Evolutionary conservation across 2,797 vertebrate genomes (phyloP).

Genomic region (Centropyge bicolor): DNA sequence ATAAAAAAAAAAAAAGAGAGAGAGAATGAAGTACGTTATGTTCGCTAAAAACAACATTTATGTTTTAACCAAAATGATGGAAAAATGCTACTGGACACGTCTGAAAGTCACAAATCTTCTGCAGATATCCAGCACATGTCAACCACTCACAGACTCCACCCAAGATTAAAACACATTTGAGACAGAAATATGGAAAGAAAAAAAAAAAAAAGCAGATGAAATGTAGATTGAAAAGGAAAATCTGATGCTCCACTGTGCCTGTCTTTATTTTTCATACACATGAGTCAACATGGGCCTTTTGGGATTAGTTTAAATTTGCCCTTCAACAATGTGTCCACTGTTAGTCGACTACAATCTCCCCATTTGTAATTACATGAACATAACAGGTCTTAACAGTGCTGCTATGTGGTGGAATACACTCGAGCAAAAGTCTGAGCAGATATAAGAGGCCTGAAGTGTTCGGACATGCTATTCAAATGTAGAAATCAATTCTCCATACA

Average conservation of each 20-base stretch:
- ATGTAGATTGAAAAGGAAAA: slow-evolving; percentile 2
- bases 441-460: slow-evolving; percentile 15
- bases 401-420: slow-evolving; percentile 6
- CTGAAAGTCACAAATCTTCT: slow-evolving; percentile 9
- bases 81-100: slow-evolving; percentile 29
- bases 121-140: slow-evolving; percentile 16
- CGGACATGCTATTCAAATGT: slow-evolving; percentile 39
- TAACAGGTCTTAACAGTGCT: slow-evolving; percentile 9
- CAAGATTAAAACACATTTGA: slow-evolving; percentile 16
- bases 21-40: background rate
- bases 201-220: background rate
- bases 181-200: background rate
- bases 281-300: slow-evolving; percentile 13
- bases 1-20: background rate
- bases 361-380: slow-evolving; percentile 20
- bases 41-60: slow-evolving; percentile 39
- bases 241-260: background rate
- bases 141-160: slow-evolving; percentile 33
- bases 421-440: slow-evolving; percentile 26
- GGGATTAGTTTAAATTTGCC: slow-evolving; percentile 22
- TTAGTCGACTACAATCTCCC: slow-evolving; percentile 15
- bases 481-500: slow-evolving; percentile 61
- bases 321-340: slow-evolving; percentile 19
- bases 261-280: slow-evolving; percentile 17
- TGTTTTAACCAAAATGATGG: slow-evolving; percentile 31